A percentile compares a stretch with the other conserved stretches of the same genome.
Evolutionary conservation across 2,888 invertebrate species (phyloP).

Genomic region (Automeris io): DNA sequence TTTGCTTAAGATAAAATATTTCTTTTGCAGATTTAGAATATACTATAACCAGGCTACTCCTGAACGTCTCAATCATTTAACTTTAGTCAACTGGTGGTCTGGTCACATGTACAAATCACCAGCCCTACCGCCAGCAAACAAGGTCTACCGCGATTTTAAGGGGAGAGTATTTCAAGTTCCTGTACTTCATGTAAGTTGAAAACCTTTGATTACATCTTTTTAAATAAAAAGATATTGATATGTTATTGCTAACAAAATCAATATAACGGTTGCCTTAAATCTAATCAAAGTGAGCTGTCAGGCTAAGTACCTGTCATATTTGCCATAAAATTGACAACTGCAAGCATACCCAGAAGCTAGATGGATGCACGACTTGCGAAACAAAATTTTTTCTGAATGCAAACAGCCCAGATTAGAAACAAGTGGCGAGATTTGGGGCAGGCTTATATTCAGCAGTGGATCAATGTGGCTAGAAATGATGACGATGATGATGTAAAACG

Average conservation of each 20-base stretch:
- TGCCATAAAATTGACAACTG: not conserved
- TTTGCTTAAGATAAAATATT: not conserved
- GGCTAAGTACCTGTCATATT: too few relatives aligned
- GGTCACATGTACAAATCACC: constrained; percentile 81
- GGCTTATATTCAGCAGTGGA: too few relatives aligned
- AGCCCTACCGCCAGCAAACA: constrained; percentile 77
- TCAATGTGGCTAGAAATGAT: too few relatives aligned
- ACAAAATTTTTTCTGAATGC: too few relatives aligned
- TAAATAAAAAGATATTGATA: too few relatives aligned
- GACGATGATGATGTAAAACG: too few relatives aligned
- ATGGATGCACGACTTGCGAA: not conserved
- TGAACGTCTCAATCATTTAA: constrained; percentile 73
- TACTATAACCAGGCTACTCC: constrained; percentile 85
- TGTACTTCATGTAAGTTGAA: constrained; percentile 80
- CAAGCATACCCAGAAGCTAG: not conserved
- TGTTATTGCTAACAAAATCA: too few relatives aligned
- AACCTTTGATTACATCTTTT: too few relatives aligned
- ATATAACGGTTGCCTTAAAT: too few relatives aligned
- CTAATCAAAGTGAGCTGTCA: too few relatives aligned
- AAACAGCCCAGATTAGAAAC: too few relatives aligned
- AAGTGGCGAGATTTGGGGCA: too few relatives aligned
- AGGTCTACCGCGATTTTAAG: constrained; percentile 81
- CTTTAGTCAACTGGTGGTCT: constrained; percentile 86
- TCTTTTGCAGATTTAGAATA: constrained; percentile 77
- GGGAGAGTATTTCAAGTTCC: constrained; percentile 81